These are phyloP conservation scores for Drosophila kepulauana DNA, from an alignment of 1,140 invertebrate species.

Conservation along the genomic window DNA sequence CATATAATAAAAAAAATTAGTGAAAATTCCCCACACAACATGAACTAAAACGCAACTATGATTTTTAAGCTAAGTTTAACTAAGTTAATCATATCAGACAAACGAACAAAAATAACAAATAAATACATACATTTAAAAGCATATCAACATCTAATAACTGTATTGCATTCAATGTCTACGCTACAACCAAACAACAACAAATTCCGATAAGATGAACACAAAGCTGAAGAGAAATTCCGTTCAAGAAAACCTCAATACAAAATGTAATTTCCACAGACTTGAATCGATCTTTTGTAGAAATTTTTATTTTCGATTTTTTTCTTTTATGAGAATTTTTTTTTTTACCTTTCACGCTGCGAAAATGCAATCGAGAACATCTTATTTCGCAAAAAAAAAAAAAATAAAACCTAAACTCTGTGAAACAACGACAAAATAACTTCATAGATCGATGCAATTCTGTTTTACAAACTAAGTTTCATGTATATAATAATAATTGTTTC, in stretches of 20 bases:
- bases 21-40: slow-evolving; percentile 29
- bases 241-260: neutral
- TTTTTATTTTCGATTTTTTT: no score
- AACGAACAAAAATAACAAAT: slow-evolving; percentile 15
- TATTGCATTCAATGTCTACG: slow-evolving; percentile 80
- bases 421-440: neutral
- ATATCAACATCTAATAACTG: slow-evolving; percentile 35
- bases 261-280: slow-evolving; percentile 12
- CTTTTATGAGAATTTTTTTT: no score
- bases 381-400: neutral
- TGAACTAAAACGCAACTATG: slow-evolving; percentile 36
- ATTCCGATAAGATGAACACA: slow-evolving; percentile 13
- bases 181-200: slow-evolving; percentile 42
- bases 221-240: neutral
- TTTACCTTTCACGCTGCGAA: neutral
- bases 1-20: slow-evolving; percentile 28
- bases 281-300: no score
- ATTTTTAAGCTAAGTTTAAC: slow-evolving; percentile 52
- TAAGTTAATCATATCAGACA: slow-evolving; percentile 32
- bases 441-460: neutral
- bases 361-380: neutral
- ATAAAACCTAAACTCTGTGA: neutral
- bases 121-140: slow-evolving; percentile 26
- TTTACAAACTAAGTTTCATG: slow-evolving; percentile 20
- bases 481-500: slow-evolving; percentile 39